A percentile compares a stretch with the other conserved stretches of the same genome.
phyloP scores from a whole-genome alignment of 2,113 vertebrate species.

The Menura novaehollandiae region DNA sequence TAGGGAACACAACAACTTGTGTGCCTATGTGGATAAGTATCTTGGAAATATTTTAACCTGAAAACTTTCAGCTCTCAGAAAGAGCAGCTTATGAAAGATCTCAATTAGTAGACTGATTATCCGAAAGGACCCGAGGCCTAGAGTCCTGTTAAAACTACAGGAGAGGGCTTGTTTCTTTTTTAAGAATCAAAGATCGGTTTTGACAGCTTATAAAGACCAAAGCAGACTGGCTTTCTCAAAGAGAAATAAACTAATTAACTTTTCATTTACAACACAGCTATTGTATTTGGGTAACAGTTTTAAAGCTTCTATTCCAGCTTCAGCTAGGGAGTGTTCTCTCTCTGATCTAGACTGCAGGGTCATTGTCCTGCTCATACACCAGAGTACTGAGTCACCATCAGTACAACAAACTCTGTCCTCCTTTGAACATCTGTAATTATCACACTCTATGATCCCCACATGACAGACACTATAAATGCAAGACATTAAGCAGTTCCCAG shows the following conservation, averaged over 20 bases:
- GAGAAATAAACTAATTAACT: not conserved
- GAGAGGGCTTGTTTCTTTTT: too few species aligned
- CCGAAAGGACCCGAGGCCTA: not conserved
- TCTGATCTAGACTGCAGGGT: not conserved
- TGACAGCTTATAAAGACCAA: not conserved
- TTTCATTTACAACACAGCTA: not conserved
- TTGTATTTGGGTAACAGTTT: not conserved
- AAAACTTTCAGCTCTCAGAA: not conserved
- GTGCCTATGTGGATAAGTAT: fast-evolving
- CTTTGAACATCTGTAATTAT: not conserved
- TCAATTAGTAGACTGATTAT: not conserved
- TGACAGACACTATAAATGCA: not conserved
- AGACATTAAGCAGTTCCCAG: not conserved
- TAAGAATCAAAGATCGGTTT: not conserved
- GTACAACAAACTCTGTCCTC: not conserved
- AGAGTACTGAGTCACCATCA: not conserved
- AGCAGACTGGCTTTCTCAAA: not conserved
- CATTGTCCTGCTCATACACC: not conserved
- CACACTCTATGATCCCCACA: not conserved
- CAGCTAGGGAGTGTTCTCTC: not conserved
- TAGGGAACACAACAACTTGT: not conserved
- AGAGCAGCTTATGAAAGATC: not conserved
- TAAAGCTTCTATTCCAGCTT: not conserved
- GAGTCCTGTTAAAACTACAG: not conserved
- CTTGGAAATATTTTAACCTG: not conserved